Percentiles rank a stretch among this genome's conserved stretches.
Evolutionary conservation across 30 jellyfish, hydroid and myxozoan species (phyloP).

Genomic region (Turritopsis rubra): DNA sequence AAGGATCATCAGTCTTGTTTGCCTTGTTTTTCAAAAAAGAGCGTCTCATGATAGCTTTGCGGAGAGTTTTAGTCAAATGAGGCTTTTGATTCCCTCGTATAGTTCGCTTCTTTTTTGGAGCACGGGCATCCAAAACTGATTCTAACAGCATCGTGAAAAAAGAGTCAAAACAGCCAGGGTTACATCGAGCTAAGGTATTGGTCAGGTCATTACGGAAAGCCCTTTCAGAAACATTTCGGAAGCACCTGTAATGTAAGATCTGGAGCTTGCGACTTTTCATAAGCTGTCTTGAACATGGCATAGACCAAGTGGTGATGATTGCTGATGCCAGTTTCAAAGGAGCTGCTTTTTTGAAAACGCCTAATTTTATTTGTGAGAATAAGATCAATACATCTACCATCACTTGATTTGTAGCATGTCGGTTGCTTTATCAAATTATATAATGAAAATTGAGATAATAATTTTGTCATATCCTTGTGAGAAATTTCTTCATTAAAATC

Average conservation of each 20-base stretch:
- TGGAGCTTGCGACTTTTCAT: neutral
- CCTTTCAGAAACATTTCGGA: neutral
- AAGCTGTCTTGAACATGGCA: neutral
- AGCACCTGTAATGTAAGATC: neutral
- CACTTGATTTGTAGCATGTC: neutral
- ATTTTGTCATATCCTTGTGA: neutral
- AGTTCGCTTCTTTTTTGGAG: neutral
- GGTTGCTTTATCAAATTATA: neutral
- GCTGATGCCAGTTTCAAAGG: constrained; percentile 8
- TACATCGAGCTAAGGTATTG: neutral
- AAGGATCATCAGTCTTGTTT: neutral
- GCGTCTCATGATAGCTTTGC: neutral
- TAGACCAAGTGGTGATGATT: neutral
- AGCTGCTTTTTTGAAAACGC: neutral
- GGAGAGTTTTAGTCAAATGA: neutral
- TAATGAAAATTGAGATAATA: neutral
- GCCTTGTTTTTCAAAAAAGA: neutral
- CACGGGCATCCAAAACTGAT: neutral
- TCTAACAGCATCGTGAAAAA: neutral
- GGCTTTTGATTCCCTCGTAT: neutral
- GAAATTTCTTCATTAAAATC: neutral
- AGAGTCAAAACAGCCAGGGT: neutral
- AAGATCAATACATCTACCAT: neutral
- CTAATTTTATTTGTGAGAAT: neutral
- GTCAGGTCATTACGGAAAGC: neutral